phyloP scores from a whole-genome alignment of 2,113 vertebrate species.

The Micromys minutus region DNA sequence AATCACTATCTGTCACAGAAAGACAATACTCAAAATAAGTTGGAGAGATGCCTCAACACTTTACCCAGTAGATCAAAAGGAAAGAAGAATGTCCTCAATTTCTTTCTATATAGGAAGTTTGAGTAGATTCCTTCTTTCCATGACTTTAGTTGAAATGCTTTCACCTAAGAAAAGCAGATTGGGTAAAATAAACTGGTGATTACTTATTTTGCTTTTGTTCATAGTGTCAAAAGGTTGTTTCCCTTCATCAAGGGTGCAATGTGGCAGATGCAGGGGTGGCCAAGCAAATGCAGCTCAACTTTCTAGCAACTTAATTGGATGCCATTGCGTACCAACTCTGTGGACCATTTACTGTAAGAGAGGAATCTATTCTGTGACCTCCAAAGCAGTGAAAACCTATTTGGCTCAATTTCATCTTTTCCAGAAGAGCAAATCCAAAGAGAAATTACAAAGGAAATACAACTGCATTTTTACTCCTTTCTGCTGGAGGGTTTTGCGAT shows the following conservation, averaged over 20 bases:
- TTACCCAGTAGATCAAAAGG: not conserved
- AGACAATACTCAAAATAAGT: not conserved
- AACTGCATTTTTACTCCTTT: constrained; percentile 77
- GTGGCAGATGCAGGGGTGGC: constrained; percentile 23
- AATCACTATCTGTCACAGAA: constrained; percentile 10
- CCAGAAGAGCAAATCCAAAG: constrained; percentile 73
- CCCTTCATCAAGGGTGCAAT: constrained; percentile 49
- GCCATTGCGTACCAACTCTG: constrained; percentile 35
- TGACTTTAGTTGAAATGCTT: constrained; percentile 14
- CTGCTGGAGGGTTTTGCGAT: constrained; percentile 72
- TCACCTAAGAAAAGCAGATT: constrained; percentile 17
- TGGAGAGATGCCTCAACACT: not conserved
- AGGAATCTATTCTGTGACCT: constrained; percentile 71
- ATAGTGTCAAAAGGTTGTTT: constrained; percentile 54
- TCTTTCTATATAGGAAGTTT: not conserved
- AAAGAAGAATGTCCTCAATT: not conserved
- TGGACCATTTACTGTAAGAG: constrained; percentile 58
- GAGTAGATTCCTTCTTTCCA: not conserved
- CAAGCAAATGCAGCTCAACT: constrained; percentile 54
- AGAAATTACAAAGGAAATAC: constrained; percentile 77
- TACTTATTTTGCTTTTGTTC: constrained; percentile 45
- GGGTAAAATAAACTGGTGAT: not conserved
- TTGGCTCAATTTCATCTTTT: constrained; percentile 75
- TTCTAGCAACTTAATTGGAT: constrained; percentile 55
- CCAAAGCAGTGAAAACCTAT: constrained; percentile 67